Evolutionary conservation across 2,113 vertebrate species (phyloP), one percentile per base, ranked within the genome.

Genomic region (Ondatra zibethicus): DNA sequence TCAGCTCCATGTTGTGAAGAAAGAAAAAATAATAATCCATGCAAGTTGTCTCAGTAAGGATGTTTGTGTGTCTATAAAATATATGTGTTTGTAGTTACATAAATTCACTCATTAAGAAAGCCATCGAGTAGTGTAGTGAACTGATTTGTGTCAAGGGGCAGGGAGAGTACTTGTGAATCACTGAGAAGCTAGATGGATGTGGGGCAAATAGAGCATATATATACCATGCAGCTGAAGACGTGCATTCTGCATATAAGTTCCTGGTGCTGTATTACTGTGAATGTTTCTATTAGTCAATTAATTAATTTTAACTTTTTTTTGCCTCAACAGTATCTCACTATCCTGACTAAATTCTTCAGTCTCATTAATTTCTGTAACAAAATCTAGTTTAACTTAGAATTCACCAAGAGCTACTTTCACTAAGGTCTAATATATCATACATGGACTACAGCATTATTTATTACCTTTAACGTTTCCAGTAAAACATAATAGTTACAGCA

Each of bases 351-450:
- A 85, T 92, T 90, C 9, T 16, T 76, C 13, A 36, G 29, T 31
- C 21, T 91, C 29, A 45, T 8, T 45, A 95, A 1, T 86, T 78
- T 88, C 12, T 86, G 39, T 88, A 90, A 70, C 5, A 8, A 88
- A 91, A 89, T 33, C 12, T 31, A 86, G 25, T 77, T 92, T 88
- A 50, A 92, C 29, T 52, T 86, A 89, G 3, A 93, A 8, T 76
- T 95, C 7, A 86, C 3, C 14, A 81, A 42, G 25, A 68, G 27
- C 70, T 12, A 66, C 1, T 85, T 68, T 91, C 19, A 77, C 0
- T 84, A 42, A 6, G 0, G 2, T 33, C 4, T 25, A 86, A n/a
- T 8, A 36, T 86, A n/a, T 45, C 45, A 50, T 27, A 52, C 42
- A 84, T 17, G 25, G 55, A 4, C 6, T 90, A 63, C 5, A 4